These are phyloP conservation scores for Smutsia temminckii DNA, from an alignment of 2,797 vertebrate species.

Conservation along the genomic window DNA sequence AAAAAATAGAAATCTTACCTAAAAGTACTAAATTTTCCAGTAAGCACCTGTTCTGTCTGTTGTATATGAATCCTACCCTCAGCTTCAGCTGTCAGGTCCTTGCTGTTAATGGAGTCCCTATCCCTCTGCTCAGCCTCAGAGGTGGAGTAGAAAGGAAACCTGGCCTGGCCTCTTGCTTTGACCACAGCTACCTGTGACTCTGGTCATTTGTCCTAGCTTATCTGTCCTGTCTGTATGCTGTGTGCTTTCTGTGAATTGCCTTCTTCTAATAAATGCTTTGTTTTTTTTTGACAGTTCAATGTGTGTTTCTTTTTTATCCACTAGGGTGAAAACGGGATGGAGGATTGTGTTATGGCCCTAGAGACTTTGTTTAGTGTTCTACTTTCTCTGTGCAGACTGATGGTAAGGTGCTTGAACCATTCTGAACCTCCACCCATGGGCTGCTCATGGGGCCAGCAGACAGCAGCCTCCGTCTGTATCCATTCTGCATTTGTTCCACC, in stretches of 20 bases:
- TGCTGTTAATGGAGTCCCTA: too few relatives aligned
- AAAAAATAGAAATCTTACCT: background rate
- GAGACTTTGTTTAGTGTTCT: constrained; percentile 97
- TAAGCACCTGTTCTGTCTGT: background rate
- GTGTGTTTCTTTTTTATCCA: constrained; percentile 60
- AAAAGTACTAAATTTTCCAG: background rate
- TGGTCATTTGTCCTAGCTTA: background rate
- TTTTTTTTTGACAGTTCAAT: background rate
- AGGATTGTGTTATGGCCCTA: constrained; percentile 95
- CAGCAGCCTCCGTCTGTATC: background rate
- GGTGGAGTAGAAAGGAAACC: background rate
- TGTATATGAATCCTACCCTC: background rate
- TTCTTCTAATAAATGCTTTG: background rate
- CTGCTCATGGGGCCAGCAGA: background rate
- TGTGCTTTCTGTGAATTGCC: background rate
- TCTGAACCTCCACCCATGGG: background rate
- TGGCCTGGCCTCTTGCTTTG: background rate
- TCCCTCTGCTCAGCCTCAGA: background rate
- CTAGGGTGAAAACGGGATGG: constrained; percentile 94
- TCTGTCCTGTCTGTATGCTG: too few relatives aligned
- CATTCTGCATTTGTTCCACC: background rate
- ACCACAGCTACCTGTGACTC: background rate
- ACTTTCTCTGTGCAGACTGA: constrained; percentile 97
- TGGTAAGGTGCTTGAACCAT: constrained; percentile 89
- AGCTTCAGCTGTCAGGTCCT: background rate